Conservation (phyloP, 2,113 vertebrate species). For the Crotalus horridus region DNA sequence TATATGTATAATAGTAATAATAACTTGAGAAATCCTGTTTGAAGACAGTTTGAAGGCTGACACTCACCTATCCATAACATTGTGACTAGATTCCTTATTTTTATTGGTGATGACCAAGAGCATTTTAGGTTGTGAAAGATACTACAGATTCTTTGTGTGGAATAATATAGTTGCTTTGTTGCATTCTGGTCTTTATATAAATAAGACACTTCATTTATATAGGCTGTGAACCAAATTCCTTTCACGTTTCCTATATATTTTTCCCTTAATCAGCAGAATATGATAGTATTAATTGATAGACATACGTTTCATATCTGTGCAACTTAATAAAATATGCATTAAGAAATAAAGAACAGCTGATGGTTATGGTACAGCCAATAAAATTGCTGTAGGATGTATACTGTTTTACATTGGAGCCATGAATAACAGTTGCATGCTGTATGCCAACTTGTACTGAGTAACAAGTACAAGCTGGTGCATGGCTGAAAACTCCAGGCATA, state of each 20-base stretch:
- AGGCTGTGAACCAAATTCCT: background rate
- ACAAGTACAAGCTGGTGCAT: background rate
- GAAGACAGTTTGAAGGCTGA: background rate
- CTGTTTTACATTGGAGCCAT: background rate
- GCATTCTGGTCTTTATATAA: background rate
- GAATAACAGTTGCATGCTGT: slow-evolving; percentile 4
- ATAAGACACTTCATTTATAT: slow-evolving; percentile 1
- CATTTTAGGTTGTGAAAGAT: background rate
- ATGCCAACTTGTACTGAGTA: slow-evolving; percentile 8
- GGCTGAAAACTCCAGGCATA: background rate
- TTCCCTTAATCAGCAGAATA: background rate
- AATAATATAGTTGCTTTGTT: background rate
- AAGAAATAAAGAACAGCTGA: background rate
- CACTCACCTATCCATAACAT: background rate
- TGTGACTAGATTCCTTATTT: background rate
- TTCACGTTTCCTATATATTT: background rate
- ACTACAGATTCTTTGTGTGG: background rate
- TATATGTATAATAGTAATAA: background rate
- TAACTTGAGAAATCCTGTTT: background rate
- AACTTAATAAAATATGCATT: background rate
- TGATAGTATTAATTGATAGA: background rate
- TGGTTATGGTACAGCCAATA: background rate
- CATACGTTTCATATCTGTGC: background rate
- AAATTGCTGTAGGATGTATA: background rate
- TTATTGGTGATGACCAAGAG: background rate